Evolutionary conservation across 1,140 invertebrate species (phyloP).

Genomic region (Delia radicum): DNA sequence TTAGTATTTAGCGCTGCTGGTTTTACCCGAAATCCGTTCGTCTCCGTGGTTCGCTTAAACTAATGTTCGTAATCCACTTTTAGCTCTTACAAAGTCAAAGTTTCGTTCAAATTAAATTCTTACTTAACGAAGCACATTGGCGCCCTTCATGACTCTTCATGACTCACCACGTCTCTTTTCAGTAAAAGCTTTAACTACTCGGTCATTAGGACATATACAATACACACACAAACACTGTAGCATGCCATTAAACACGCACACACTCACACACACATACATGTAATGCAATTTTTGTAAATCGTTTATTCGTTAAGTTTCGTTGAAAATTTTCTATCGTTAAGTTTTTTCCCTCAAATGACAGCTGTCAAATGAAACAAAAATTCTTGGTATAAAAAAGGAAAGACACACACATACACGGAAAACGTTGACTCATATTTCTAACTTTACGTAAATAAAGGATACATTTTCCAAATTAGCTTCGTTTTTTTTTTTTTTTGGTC

Average conservation of each 20-base stretch:
- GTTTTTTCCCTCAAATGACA: neutral
- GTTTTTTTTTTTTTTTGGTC: no score
- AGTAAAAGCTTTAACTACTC: slow-evolving; percentile 21
- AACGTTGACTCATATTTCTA: slow-evolving; percentile 19
- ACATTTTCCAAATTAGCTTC: neutral
- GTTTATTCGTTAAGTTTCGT: slow-evolving; percentile 1
- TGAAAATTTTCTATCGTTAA: neutral
- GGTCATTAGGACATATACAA: slow-evolving; percentile 31
- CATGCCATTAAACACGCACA: neutral
- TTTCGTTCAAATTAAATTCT: slow-evolving; percentile 41
- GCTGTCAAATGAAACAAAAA: neutral
- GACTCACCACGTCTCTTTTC: slow-evolving; percentile 1
- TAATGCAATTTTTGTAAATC: neutral
- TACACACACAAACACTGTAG: neutral
- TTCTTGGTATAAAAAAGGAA: neutral
- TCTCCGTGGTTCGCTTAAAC: slow-evolving; percentile 56
- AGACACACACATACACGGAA: neutral
- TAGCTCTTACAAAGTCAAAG: slow-evolving; percentile 46
- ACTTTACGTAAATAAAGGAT: neutral
- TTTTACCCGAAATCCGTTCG: slow-evolving; percentile 53
- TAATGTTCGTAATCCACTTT: slow-evolving; percentile 49
- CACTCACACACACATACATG: neutral
- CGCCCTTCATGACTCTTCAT: slow-evolving; percentile 20
- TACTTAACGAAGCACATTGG: slow-evolving; percentile 21
- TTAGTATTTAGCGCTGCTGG: slow-evolving; percentile 11